These are phyloP conservation scores for Zapus hudsonius DNA, from an alignment of 2,113 vertebrate species.

Conservation along the genomic window DNA sequence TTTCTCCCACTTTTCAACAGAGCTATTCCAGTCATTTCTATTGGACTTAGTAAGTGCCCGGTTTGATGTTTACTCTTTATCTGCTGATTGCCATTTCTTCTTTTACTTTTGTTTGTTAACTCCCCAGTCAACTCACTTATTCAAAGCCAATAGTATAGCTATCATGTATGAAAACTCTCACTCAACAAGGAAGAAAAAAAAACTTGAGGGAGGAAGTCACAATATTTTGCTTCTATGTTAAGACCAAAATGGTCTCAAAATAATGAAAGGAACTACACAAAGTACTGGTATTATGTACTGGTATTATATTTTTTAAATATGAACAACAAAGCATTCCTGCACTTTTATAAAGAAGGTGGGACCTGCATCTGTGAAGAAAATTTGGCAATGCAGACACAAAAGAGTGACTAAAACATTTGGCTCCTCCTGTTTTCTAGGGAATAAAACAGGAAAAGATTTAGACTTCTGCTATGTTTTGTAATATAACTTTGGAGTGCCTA, in stretches of 20 bases:
- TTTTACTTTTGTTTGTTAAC: too few species aligned
- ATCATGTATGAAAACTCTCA: background rate
- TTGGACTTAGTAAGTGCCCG: too few species aligned
- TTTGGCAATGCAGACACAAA: background rate
- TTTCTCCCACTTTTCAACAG: too few species aligned
- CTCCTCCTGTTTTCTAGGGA: background rate
- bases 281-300: background rate
- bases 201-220: background rate
- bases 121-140: too few species aligned
- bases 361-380: background rate
- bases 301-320: background rate
- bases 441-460: background rate
- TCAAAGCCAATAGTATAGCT: too few species aligned
- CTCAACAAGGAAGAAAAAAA: background rate
- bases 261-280: background rate
- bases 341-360: background rate
- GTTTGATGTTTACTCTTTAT: too few species aligned
- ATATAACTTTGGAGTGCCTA: background rate
- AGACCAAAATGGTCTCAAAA: background rate
- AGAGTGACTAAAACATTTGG: background rate
- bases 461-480: background rate
- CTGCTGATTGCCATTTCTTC: too few species aligned
- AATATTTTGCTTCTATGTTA: background rate
- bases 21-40: too few species aligned
- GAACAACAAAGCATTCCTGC: background rate